Conservation (phyloP, 2,888 invertebrate genomes). For the Catocala nupta region DNA sequence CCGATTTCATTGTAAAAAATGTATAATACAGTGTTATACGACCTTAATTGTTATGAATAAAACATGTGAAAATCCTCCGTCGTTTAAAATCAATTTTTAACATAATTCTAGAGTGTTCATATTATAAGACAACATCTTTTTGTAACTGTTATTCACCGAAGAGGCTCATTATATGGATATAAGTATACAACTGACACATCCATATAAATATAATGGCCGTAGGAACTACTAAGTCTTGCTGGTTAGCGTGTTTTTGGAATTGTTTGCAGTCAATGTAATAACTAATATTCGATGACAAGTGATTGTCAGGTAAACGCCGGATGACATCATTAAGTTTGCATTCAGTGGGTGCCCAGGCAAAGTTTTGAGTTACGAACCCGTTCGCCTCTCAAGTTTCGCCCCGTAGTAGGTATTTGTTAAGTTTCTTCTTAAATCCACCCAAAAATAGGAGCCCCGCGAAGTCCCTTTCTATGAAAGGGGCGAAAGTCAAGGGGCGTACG, state of each 20-base stretch:
- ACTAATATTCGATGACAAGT: neutral
- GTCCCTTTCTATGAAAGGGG: no score
- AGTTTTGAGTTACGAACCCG: no score
- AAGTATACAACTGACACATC: constrained; percentile 41
- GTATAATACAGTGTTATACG: constrained; percentile 13
- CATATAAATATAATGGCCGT: constrained; percentile 41
- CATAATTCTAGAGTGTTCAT: constrained; percentile 24
- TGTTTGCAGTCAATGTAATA: constrained; percentile 7
- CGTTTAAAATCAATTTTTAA: constrained; percentile 28
- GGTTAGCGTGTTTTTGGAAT: constrained; percentile 19
- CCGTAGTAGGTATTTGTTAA: no score
- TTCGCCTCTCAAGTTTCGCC: no score
- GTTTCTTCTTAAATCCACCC: no score
- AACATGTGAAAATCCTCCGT: constrained; percentile 41
- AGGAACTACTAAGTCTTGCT: constrained; percentile 36
- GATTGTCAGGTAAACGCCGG: neutral
- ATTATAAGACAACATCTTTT: constrained; percentile 5
- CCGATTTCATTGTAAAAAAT: constrained; percentile 21
- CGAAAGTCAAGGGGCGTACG: no score
- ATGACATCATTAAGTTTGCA: neutral
- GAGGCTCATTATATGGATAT: constrained; percentile 32
- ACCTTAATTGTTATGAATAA: constrained; percentile 25
- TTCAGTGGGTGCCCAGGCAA: no score
- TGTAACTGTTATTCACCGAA: constrained; percentile 25
- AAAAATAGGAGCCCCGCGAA: no score